Evolutionary conservation across 2,797 vertebrate genomes (phyloP).

Genomic region (Typhlichthys subterraneus): DNA sequence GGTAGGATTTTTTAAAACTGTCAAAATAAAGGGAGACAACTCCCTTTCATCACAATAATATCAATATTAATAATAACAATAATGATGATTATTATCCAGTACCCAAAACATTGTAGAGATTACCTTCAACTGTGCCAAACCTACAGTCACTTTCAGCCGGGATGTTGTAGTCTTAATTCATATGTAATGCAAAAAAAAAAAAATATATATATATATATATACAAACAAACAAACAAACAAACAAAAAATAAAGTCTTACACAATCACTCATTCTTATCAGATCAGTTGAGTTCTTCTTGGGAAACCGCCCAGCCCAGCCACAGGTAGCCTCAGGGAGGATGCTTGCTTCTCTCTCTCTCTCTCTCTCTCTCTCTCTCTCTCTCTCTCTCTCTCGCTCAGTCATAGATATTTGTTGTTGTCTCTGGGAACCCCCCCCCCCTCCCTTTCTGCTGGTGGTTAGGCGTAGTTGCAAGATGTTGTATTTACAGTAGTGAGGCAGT

Average conservation of each 20-base stretch:
- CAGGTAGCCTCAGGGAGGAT: slow-evolving; percentile 52
- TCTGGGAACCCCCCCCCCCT: slow-evolving; percentile 13
- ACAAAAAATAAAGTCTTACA: slow-evolving; percentile 87
- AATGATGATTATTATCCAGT: slow-evolving; percentile 52
- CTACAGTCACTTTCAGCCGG: slow-evolving; percentile 76
- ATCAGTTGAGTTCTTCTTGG: slow-evolving; percentile 57
- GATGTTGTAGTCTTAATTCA: slow-evolving; percentile 74
- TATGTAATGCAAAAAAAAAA: slow-evolving; percentile 75
- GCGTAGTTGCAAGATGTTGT: slow-evolving; percentile 1
- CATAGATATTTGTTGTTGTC: slow-evolving; percentile 1
- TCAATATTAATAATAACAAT: slow-evolving; percentile 60
- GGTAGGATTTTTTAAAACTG: slow-evolving; percentile 54
- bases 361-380: background rate
- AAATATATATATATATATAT: too few species aligned
- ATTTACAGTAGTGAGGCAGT: slow-evolving; percentile 8
- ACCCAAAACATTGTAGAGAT: slow-evolving; percentile 78
- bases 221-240: too few species aligned
- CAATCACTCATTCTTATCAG: slow-evolving; percentile 82
- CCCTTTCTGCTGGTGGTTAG: slow-evolving; percentile 2
- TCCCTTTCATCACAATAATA: slow-evolving; percentile 47
- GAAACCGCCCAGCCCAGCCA: slow-evolving; percentile 39
- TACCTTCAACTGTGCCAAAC: slow-evolving; percentile 92
- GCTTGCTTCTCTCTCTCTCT: slow-evolving; percentile 14
- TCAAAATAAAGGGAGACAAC: slow-evolving; percentile 58
- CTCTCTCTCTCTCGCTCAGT: slow-evolving; percentile 13